Base-by-base conservation (phyloP, 2,888 invertebrate genomes). In the Cephus rjabovi region DNA sequence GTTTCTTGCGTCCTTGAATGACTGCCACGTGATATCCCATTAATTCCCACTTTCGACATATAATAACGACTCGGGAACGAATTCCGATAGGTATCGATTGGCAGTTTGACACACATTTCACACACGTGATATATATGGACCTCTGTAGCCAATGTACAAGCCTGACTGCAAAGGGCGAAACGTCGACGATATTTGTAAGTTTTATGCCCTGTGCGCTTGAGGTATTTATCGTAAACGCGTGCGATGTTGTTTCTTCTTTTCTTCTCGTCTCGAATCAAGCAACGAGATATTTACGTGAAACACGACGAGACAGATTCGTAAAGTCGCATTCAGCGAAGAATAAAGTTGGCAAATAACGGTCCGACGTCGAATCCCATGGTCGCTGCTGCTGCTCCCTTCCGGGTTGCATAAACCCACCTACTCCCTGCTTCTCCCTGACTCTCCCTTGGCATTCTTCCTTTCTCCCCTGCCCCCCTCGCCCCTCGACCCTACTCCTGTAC, bases 381-480 rank as follows among this genome's bases (percentile, higher is more conserved):
- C 30, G 70, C 12, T 12, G 31, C 70, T 70, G 12, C 70, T 70
- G 12, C 70, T 33, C 80, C 82, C 80, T 83, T 82, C 83, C 82
- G 81, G 79, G 77, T 83, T 84, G 80, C 83, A 81, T 81, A 81
- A 79, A 80, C 77, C 40, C 79, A 81, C 76, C 77, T 76, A 74
- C 76, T 11, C 34, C 4, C 34, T 74, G 31, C 35, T 34, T 35
- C 35, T 35, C 33, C 34, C n/a, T n/a, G 74, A 74, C 34, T 74
- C 74, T 74, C 74, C 74, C 74, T 74, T 35, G n/a, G 35, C 74
- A 73, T 73, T 76, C 76, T n/a, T 40, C 31, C 73, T 73, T 40
- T 73, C 37, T 34, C 70, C 68, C 75, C 31, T 35, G 37, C 79
- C 79, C 70, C 76, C 73, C 71, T 73, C 34, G 15, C 12, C 76